Conservation (phyloP, 2,888 invertebrate species). For the Glyphotaelius pellucidus region DNA sequence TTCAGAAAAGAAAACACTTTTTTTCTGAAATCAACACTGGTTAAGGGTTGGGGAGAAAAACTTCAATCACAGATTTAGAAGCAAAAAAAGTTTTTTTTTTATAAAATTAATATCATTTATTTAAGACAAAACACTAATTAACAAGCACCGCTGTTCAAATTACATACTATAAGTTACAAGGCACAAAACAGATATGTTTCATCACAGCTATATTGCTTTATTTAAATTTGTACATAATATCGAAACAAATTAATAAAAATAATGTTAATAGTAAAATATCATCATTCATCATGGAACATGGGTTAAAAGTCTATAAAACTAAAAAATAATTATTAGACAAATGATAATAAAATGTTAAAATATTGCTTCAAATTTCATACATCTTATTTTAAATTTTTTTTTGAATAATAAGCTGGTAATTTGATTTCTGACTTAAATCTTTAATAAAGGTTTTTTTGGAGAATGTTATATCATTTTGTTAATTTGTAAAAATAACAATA, state of each 20-base stretch:
- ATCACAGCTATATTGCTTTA: neutral
- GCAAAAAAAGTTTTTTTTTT: neutral
- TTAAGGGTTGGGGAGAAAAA: neutral
- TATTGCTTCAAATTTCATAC: neutral
- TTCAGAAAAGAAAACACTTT: too few species aligned
- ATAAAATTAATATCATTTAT: neutral
- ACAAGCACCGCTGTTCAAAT: neutral
- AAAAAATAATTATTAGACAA: neutral
- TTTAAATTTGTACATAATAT: neutral
- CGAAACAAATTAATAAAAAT: neutral
- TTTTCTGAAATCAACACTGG: neutral
- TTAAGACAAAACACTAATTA: neutral
- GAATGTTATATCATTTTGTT: too few species aligned
- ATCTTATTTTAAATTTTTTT: neutral
- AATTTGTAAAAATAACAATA: too few species aligned
- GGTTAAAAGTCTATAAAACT: neutral
- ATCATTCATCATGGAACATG: neutral
- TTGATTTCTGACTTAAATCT: neutral
- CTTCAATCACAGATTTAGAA: neutral
- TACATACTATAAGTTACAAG: neutral
- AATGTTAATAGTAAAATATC: neutral
- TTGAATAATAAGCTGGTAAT: neutral
- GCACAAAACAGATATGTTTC: neutral
- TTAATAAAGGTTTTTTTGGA: too few species aligned
- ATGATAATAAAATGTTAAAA: neutral